Conservation (phyloP, 1,140 invertebrate species). For the Leptinotarsa defecta region DNA sequence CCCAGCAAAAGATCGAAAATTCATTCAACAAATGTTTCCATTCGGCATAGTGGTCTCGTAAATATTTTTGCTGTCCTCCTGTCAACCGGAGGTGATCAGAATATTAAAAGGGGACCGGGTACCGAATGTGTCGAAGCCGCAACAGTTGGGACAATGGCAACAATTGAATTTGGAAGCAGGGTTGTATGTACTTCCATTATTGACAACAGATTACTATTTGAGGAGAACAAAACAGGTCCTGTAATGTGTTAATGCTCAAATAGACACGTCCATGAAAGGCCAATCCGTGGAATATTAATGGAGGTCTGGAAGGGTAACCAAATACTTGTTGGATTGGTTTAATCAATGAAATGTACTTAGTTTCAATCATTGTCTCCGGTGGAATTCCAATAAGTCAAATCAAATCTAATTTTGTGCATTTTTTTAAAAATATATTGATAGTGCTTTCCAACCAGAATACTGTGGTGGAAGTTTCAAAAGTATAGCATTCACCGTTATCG, state of each 20-base stretch:
- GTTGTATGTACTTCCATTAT: conserved; percentile 46
- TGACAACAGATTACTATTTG: conserved; percentile 49
- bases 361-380: neutral
- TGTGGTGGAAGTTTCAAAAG: no score
- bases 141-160: conserved; percentile 35
- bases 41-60: conserved; percentile 34
- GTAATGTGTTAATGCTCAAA: conserved; percentile 46
- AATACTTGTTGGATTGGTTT: conserved; percentile 29
- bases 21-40: conserved; percentile 11
- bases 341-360: conserved; percentile 13
- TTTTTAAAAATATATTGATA: no score
- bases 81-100: conserved; percentile 39
- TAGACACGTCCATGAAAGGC: conserved; percentile 42
- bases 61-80: conserved; percentile 44
- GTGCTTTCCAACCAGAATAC: no score
- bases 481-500: no score
- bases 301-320: conserved; percentile 34
- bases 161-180: conserved; percentile 46
- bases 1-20: neutral
- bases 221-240: conserved; percentile 48
- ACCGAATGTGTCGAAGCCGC: conserved; percentile 25
- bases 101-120: conserved; percentile 36
- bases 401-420: no score
- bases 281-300: conserved; percentile 50
- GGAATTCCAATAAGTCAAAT: neutral